Evolutionary conservation across 2,113 vertebrate genomes (phyloP).

Genomic region (Gopherus evgoodei): DNA sequence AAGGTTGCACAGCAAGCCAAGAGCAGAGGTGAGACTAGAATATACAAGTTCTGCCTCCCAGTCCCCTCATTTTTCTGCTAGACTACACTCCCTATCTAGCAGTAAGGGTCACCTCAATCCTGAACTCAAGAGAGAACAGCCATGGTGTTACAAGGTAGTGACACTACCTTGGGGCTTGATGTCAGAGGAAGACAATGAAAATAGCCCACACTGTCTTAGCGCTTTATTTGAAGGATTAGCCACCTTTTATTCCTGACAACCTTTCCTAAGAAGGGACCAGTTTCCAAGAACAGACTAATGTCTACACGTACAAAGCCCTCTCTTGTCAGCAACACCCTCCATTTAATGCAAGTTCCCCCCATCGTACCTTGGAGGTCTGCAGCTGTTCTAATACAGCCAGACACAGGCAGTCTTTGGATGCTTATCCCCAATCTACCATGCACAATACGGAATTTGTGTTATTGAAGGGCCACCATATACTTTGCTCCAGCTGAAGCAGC

Average conservation of each 20-base stretch:
- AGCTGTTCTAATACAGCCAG: background rate
- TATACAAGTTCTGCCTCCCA: background rate
- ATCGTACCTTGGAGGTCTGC: background rate
- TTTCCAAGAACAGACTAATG: background rate
- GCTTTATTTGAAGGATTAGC: background rate
- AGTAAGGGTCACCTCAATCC: background rate
- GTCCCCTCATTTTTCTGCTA: background rate
- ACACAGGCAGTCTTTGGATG: background rate
- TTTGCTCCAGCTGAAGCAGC: background rate
- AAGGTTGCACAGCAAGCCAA: background rate
- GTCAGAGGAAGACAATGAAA: background rate
- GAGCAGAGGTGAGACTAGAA: background rate
- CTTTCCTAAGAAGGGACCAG: background rate
- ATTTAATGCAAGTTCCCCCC: background rate
- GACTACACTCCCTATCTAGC: background rate
- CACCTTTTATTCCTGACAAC: no score
- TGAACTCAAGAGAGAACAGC: background rate
- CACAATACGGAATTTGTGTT: background rate
- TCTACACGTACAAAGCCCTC: background rate
- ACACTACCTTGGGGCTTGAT: background rate
- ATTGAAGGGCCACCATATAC: background rate
- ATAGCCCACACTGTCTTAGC: background rate
- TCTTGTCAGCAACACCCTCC: background rate
- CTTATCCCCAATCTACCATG: background rate
- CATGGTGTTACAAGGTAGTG: background rate